Evolutionary conservation across 1,140 invertebrate species (phyloP).

Genomic region (Calliopsis andreniformis): DNA sequence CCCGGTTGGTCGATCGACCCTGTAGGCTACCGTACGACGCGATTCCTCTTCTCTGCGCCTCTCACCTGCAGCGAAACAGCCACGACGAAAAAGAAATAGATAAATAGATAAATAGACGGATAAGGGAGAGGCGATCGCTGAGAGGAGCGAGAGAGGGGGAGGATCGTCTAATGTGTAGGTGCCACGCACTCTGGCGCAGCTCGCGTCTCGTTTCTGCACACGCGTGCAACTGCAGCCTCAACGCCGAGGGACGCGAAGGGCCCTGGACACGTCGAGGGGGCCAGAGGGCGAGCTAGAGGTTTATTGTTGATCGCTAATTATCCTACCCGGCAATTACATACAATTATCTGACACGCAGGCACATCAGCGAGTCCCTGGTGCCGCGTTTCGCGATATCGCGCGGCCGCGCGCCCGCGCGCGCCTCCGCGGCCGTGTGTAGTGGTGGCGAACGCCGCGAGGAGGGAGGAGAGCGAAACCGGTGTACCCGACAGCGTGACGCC

Average conservation of each 20-base stretch:
- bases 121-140: conserved; percentile 18
- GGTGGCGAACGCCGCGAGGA: conserved; percentile 46
- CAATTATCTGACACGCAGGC: conserved; percentile 78
- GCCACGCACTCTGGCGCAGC: not conserved
- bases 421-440: not conserved
- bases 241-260: not conserved
- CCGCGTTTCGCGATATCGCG: conserved; percentile 63
- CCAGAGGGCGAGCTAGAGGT: conserved; percentile 57
- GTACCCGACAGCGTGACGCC: conserved; percentile 81
- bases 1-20: conserved; percentile 52
- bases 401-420: not conserved
- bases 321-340: conserved; percentile 76
- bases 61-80: conserved; percentile 10
- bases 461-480: conserved; percentile 78
- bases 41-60: conserved; percentile 42
- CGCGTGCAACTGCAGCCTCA: conserved; percentile 27
- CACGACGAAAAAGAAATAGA: conserved; percentile 31
- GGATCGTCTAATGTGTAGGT: conserved; percentile 37
- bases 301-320: conserved; percentile 81
- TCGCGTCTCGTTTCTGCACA: conserved; percentile 10
- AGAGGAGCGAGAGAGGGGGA: no score
- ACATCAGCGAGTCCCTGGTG: conserved; percentile 55
- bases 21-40: conserved; percentile 58
- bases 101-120: conserved; percentile 43
- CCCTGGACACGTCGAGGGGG: not conserved